phyloP scores from a whole-genome alignment of 2,797 vertebrate species.

The Fistularia commersonii region DNA sequence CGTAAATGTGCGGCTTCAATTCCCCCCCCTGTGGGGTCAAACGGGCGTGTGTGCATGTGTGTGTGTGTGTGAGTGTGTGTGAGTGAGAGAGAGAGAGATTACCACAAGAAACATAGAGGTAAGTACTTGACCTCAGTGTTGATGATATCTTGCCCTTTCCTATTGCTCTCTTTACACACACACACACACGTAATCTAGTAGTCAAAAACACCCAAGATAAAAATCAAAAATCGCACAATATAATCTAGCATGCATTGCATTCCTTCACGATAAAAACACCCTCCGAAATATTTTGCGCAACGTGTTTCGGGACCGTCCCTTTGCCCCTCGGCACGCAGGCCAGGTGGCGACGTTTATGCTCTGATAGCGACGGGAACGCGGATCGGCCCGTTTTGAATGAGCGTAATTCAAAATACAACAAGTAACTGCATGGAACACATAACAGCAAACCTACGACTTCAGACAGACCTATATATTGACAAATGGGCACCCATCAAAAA shows the following conservation, averaged over 20 bases:
- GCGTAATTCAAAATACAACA: no score
- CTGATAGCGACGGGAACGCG: no score
- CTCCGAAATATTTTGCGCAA: no score
- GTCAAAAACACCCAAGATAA: slow-evolving; percentile 1
- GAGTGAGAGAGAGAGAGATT: slow-evolving; percentile 21
- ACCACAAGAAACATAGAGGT: slow-evolving; percentile 18
- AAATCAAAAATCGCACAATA: neutral
- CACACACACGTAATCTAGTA: slow-evolving; percentile 4
- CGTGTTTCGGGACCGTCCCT: no score
- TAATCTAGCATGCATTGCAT: neutral
- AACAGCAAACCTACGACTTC: no score
- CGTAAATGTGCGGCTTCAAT: slow-evolving; percentile 10
- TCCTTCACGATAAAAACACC: no score
- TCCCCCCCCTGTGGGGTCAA: slow-evolving; percentile 24
- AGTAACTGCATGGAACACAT: no score
- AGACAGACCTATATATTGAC: no score
- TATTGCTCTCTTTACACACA: slow-evolving; percentile 6
- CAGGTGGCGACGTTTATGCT: no score
- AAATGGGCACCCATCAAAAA: no score
- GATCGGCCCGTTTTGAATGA: no score
- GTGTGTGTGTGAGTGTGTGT: slow-evolving; percentile 9
- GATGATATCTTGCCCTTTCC: slow-evolving; percentile 25
- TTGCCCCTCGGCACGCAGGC: no score
- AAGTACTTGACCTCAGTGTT: slow-evolving; percentile 33
- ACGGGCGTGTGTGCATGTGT: slow-evolving; percentile 6